These are phyloP conservation scores for Petromus typicus DNA, from an alignment of 2,113 vertebrate genomes.

Conservation along the genomic window DNA sequence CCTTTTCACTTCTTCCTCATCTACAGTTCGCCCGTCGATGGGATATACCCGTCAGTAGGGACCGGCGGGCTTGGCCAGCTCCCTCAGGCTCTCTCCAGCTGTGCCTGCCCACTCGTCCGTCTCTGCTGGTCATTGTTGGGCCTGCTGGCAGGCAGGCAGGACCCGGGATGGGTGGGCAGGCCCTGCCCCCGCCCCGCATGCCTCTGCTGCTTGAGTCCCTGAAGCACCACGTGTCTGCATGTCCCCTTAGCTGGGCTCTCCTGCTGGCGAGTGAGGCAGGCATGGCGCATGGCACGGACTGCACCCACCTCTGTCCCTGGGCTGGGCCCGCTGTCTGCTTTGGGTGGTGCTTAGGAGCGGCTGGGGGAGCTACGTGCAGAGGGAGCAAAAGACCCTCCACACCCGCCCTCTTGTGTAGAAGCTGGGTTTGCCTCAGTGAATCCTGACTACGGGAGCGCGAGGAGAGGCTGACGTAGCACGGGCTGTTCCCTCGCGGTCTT, in stretches of 20 bases:
- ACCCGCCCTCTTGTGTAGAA: not conserved
- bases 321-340: constrained; percentile 69
- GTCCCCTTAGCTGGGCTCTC: constrained; percentile 66
- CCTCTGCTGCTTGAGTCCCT: constrained; percentile 80
- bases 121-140: constrained; percentile 44
- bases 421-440: not conserved
- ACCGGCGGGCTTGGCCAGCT: constrained; percentile 83
- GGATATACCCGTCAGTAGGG: constrained; percentile 88
- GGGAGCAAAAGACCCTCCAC: not conserved
- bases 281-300: constrained; percentile 64
- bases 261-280: constrained; percentile 18
- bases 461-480: not conserved
- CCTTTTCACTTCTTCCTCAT: constrained; percentile 94
- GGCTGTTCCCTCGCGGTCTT: not conserved
- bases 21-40: constrained; percentile 90
- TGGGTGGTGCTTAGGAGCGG: constrained; percentile 61
- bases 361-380: constrained; percentile 57
- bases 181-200: constrained; percentile 71
- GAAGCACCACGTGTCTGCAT: constrained; percentile 66
- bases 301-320: not conserved
- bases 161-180: constrained; percentile 75
- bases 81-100: constrained; percentile 58
- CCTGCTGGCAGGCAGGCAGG: constrained; percentile 83
- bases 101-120: constrained; percentile 62
- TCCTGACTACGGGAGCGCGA: not conserved